Base-by-base conservation (phyloP, 2,888 invertebrate genomes). In the Mycalesis mineus region DNA sequence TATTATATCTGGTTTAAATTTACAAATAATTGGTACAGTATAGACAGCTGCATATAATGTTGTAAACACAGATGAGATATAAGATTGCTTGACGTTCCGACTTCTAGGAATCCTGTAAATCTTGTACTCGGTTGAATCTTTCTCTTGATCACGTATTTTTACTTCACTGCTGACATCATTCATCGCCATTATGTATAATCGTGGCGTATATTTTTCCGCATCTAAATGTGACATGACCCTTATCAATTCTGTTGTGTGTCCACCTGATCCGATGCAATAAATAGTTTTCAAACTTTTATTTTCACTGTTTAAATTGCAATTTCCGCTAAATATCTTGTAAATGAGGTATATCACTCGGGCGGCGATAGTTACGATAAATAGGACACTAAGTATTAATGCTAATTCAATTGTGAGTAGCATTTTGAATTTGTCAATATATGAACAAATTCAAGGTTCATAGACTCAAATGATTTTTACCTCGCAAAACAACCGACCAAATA, bases 181-280 rank as follows among this genome's bases (percentile, higher is more conserved):
- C 50, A 92, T 90, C 3, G 98, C 96, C 63, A 95, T 82, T 45
- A 98, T 82, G 74, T 97, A 98, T 57, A 93, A 82, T 54, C 97
- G 88, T 0, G 97, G 96, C 0, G 84, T 80, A 75, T 95, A 97
- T 69, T 91, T 91, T 1, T 81, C 71, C n/a, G 80, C 74, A 68
- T 93, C 90, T 44, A 98, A 75, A 29, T 90, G 88, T 65, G 91
- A 85, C 6, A 95, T 78, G 41, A 98, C 88, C 62, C 93, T 91
- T 50, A 98, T 78, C 91, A 99, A 95, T 91, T 99, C 99, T n/a
- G 95, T 94, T 0, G 99, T 99, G 77, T 99, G 99, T 0, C 97
- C 97, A 56, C 97, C 97, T 65, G 95, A 94, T 39, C 95, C 95
- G 58, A 95, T 91, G 65, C 95, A 93, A 65, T 94, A 88, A 57